These are phyloP conservation scores for Mus spretus DNA, from an alignment of 2,797 vertebrate genomes.

Conservation along the genomic window DNA sequence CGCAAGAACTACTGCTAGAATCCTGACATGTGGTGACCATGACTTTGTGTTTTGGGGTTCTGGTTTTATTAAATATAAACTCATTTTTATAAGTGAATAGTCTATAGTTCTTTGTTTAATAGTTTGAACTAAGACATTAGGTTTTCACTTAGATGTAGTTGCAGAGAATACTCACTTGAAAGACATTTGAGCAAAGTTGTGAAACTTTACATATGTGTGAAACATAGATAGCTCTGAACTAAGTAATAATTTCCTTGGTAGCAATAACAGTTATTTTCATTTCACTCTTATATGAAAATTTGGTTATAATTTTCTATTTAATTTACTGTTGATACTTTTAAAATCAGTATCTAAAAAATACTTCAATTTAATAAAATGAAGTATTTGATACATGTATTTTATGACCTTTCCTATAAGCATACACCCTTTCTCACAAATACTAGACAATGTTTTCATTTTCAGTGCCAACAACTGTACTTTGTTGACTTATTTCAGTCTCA, in stretches of 20 bases:
- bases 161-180: background rate
- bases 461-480: background rate
- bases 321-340: background rate
- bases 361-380: background rate
- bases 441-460: background rate
- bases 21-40: background rate
- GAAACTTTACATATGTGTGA: background rate
- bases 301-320: background rate
- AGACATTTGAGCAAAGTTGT: background rate
- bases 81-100: background rate
- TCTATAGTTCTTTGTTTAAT: background rate
- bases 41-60: background rate
- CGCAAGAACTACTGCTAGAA: background rate
- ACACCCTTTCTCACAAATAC: background rate
- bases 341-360: background rate
- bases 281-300: background rate
- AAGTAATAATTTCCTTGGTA: background rate
- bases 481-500: background rate
- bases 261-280: background rate
- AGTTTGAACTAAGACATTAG: background rate
- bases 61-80: background rate
- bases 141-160: background rate
- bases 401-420: background rate
- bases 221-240: background rate
- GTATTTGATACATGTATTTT: background rate